Evolutionary conservation across 2,797 vertebrate genomes (phyloP).

Genomic region (Oceanodroma leucorhoa): DNA sequence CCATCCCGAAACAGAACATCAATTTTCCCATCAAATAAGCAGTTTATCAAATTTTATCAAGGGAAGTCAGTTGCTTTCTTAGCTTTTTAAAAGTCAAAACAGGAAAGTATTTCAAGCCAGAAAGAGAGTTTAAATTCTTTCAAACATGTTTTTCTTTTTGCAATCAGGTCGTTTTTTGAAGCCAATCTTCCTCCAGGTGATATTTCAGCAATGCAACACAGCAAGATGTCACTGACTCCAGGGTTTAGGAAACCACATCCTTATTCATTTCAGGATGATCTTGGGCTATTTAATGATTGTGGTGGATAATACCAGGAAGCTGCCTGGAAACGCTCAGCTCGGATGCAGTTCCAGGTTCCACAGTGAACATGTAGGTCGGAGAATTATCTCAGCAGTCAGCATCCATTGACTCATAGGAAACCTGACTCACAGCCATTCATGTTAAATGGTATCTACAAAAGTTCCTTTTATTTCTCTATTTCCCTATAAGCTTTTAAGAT

Average conservation of each 20-base stretch:
- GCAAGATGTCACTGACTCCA: background rate
- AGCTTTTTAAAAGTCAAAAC: background rate
- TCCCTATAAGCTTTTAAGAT: background rate
- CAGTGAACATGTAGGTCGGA: background rate
- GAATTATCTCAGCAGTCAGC: constrained; percentile 49
- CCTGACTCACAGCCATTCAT: background rate
- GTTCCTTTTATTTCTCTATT: background rate
- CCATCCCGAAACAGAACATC: background rate
- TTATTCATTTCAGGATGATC: background rate
- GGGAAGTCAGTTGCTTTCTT: background rate
- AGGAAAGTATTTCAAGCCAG: background rate
- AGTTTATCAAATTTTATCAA: background rate
- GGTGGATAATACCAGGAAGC: background rate
- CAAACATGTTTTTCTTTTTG: background rate
- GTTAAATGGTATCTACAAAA: background rate
- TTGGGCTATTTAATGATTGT: background rate
- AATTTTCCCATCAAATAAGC: background rate
- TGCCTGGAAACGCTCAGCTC: background rate
- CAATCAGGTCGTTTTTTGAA: background rate
- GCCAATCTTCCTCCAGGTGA: background rate
- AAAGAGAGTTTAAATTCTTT: background rate
- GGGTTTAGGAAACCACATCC: background rate
- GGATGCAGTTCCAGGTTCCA: background rate
- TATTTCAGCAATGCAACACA: background rate
- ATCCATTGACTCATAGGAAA: constrained; percentile 12